Percentiles rank a stretch among this genome's conserved stretches.
These are phyloP conservation scores for Seira ritae DNA, from an alignment of 2,888 invertebrate species.

Conservation along the genomic window DNA sequence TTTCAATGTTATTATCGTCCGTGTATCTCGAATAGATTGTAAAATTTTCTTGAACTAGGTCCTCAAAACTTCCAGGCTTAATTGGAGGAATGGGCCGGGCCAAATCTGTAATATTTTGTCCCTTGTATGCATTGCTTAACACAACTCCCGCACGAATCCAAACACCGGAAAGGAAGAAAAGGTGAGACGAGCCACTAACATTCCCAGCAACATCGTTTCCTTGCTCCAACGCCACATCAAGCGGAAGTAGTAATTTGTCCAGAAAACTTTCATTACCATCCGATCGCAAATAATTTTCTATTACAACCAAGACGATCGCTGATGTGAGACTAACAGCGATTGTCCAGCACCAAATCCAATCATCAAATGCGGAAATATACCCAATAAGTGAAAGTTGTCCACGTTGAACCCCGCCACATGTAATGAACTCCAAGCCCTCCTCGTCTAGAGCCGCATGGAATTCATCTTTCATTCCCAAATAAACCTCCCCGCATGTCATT, in stretches of 20 bases:
- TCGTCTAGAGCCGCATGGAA: not conserved
- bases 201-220: not conserved
- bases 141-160: not conserved
- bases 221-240: not conserved
- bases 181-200: not conserved
- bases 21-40: not conserved
- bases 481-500: not conserved
- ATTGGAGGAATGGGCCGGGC: not conserved
- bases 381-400: conserved; percentile 13
- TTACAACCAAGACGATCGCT: not conserved
- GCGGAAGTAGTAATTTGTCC: not conserved
- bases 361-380: conserved; percentile 31
- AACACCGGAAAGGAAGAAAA: not conserved
- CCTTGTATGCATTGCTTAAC: conserved; percentile 23
- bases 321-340: not conserved
- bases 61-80: not conserved
- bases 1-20: not conserved
- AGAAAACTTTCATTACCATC: not conserved
- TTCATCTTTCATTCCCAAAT: not conserved
- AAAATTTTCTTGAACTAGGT: not conserved
- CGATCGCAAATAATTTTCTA: not conserved
- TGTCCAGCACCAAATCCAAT: conserved; percentile 29
- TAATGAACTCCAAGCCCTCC: conserved; percentile 20
- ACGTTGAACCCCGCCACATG: conserved; percentile 16
- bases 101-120: conserved; percentile 30